A percentile compares a stretch with the other conserved stretches of the same genome.
These are phyloP conservation scores for Drosophila lowei DNA, from an alignment of 1,140 invertebrate species.

Conservation along the genomic window DNA sequence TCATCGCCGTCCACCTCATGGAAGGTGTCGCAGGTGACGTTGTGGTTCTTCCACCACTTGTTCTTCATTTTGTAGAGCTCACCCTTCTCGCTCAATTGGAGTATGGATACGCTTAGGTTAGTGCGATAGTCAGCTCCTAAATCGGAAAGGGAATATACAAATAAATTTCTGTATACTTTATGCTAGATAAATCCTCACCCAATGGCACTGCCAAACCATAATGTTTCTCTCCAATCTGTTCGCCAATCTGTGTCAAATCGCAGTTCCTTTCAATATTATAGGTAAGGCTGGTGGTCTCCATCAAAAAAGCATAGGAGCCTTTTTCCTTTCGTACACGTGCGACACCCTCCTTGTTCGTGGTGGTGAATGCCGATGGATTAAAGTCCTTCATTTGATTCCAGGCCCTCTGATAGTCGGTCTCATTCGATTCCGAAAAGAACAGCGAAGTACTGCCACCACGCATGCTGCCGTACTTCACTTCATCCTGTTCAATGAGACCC, in stretches of 20 bases:
- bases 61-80: conserved; percentile 90
- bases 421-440: conserved; percentile 85
- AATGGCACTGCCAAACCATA: conserved; percentile 92
- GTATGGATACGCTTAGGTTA: conserved; percentile 88
- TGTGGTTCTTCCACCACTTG: conserved; percentile 92
- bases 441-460: conserved; percentile 89
- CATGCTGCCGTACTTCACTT: conserved; percentile 93
- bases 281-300: conserved; percentile 93
- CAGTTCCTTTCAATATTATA: conserved; percentile 91
- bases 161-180: neutral
- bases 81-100: conserved; percentile 92
- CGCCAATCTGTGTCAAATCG: conserved; percentile 90
- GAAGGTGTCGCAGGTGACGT: conserved; percentile 54
- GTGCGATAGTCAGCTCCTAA: conserved; percentile 86
- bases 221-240: conserved; percentile 91
- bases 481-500: conserved; percentile 93
- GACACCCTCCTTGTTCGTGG: conserved; percentile 92
- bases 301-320: conserved; percentile 90
- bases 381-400: conserved; percentile 92
- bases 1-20: conserved; percentile 82
- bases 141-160: too few relatives aligned
- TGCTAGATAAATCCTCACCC: conserved; percentile 83
- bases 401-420: conserved; percentile 89
- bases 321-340: conserved; percentile 89
- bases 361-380: conserved; percentile 91